Conservation (phyloP, 2,797 vertebrate genomes). For the Ctenochaetus hawaiiensis region DNA sequence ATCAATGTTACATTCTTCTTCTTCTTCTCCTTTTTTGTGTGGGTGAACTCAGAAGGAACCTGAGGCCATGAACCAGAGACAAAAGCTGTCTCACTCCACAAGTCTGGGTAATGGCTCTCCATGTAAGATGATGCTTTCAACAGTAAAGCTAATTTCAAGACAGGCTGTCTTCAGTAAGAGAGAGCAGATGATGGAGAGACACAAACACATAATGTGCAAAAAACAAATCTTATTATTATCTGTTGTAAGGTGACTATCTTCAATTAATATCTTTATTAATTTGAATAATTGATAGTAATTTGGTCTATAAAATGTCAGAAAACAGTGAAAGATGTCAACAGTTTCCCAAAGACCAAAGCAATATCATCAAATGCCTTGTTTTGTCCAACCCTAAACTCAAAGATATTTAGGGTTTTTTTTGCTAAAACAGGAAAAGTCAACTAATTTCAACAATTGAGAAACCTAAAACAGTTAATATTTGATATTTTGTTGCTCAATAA, state of each 20-base stretch:
- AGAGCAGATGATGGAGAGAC: background rate
- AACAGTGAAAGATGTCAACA: no score
- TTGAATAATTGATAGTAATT: background rate
- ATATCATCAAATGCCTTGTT: background rate
- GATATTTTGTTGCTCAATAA: background rate
- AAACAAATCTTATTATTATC: background rate
- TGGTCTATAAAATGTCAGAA: no score
- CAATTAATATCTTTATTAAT: background rate
- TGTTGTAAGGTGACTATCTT: no score
- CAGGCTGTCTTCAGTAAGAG: conserved; percentile 19
- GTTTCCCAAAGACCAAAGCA: background rate
- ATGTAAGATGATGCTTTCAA: conserved; percentile 73
- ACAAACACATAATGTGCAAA: background rate
- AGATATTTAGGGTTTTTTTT: background rate
- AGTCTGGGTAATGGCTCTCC: conserved; percentile 63
- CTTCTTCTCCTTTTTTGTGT: background rate
- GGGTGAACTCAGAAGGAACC: conserved; percentile 32
- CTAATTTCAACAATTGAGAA: background rate
- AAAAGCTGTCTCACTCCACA: conserved; percentile 71
- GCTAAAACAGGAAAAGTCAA: background rate
- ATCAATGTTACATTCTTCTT: background rate
- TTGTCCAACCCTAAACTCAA: background rate
- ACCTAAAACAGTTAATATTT: background rate
- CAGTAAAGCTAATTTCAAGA: conserved; percentile 46
- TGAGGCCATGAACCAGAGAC: conserved; percentile 57